phyloP scores from a whole-genome alignment of 2,113 vertebrate genomes.

The Porphyrio hochstetteri region DNA sequence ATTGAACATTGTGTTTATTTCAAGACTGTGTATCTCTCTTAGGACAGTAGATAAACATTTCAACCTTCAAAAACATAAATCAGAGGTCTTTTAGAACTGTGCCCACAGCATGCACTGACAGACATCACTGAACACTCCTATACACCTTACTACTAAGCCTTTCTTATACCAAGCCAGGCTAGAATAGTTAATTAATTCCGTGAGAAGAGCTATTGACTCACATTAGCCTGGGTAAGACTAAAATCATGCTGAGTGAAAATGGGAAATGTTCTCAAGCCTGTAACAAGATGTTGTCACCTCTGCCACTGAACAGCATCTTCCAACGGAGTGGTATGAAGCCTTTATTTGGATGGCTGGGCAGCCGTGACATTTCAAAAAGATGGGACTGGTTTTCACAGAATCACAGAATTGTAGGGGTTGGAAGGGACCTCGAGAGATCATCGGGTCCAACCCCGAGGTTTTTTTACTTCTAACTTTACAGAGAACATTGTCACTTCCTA shows the following conservation, averaged over 20 bases:
- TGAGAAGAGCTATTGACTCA: not conserved
- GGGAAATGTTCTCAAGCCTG: not conserved
- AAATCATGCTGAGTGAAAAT: not conserved
- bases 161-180: not conserved
- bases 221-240: not conserved
- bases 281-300: not conserved
- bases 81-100: not conserved
- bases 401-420: too few species aligned
- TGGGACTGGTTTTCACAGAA: too few species aligned
- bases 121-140: not conserved
- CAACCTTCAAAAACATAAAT: not conserved
- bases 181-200: not conserved
- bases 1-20: not conserved
- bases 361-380: not conserved
- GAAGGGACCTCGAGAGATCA: too few species aligned
- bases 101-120: fast-evolving
- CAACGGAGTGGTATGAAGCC: not conserved
- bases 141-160: not conserved
- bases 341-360: not conserved
- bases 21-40: not conserved
- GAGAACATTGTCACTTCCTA: not conserved
- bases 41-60: not conserved
- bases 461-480: not conserved
- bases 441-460: too few species aligned
- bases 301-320: not conserved